Percentiles rank a stretch among this genome's conserved stretches.
These are phyloP conservation scores for Megalurothrips usitatus DNA, from an alignment of 2,888 invertebrate species.

Conservation along the genomic window DNA sequence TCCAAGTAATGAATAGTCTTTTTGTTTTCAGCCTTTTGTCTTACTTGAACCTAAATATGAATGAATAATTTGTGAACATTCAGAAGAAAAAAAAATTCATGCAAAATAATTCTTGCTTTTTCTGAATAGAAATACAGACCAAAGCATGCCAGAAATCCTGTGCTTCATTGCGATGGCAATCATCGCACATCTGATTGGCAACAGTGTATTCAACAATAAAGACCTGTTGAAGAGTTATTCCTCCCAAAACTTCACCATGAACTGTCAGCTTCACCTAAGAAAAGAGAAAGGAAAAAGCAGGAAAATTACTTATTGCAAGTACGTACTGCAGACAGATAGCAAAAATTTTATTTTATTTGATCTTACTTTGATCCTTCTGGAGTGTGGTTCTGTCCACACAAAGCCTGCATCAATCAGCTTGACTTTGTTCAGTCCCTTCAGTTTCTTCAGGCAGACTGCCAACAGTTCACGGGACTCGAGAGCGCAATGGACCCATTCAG, in stretches of 20 bases:
- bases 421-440: slow-evolving; percentile 84
- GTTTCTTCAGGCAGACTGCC: slow-evolving; percentile 82
- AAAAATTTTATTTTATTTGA: slow-evolving; percentile 2
- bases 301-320: neutral
- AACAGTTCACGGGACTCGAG: slow-evolving; percentile 90
- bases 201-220: slow-evolving; percentile 92
- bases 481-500: slow-evolving; percentile 77
- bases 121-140: slow-evolving; percentile 44
- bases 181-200: slow-evolving; percentile 93
- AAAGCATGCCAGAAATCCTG: slow-evolving; percentile 95
- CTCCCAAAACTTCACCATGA: slow-evolving; percentile 89
- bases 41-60: slow-evolving; percentile 60
- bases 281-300: neutral
- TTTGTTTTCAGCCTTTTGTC: slow-evolving; percentile 85
- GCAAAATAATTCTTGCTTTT: neutral
- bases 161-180: slow-evolving; percentile 94
- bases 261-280: slow-evolving; percentile 79
- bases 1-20: slow-evolving; percentile 97
- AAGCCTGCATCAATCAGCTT: slow-evolving; percentile 94
- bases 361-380: slow-evolving; percentile 85
- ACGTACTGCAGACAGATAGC: neutral
- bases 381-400: slow-evolving; percentile 99
- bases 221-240: slow-evolving; percentile 87
- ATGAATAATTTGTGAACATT: slow-evolving; percentile 20
- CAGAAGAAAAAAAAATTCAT: slow-evolving; percentile 29